Percentiles rank a stretch among this genome's conserved stretches.
These are phyloP conservation scores for Noctilio leporinus DNA, from an alignment of 2,113 vertebrate species.

Conservation along the genomic window DNA sequence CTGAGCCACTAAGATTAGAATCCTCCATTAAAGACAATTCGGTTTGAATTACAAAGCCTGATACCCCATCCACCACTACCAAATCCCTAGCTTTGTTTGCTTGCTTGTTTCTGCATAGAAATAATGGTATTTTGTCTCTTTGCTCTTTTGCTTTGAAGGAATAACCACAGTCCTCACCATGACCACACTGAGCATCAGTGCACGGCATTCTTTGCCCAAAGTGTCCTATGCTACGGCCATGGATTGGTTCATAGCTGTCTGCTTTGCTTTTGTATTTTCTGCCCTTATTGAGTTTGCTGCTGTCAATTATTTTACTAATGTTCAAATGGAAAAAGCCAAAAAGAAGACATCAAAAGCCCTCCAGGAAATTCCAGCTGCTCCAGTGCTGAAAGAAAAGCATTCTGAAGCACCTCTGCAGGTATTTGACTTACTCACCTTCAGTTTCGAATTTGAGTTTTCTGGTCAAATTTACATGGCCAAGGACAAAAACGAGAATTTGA, in stretches of 20 bases:
- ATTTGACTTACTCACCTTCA: conserved; percentile 46
- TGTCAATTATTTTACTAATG: conserved; percentile 98
- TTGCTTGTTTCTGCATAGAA: neutral
- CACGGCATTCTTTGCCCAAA: conserved; percentile 96
- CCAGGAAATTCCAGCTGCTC: conserved; percentile 81
- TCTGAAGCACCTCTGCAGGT: conserved; percentile 86
- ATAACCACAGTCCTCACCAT: conserved; percentile 99
- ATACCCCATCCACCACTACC: neutral
- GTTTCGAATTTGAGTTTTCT: neutral
- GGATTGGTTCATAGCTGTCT: conserved; percentile 99
- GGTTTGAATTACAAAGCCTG: conserved; percentile 22
- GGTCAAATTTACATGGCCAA: neutral
- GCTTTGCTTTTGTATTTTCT: conserved; percentile 99
- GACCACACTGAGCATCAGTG: conserved; percentile 99
- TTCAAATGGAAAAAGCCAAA: conserved; percentile 90
- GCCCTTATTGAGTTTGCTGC: conserved; percentile 99
- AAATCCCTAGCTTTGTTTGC: neutral
- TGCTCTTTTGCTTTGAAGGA: conserved; percentile 81
- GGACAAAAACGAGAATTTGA: neutral
- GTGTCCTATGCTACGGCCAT: conserved; percentile 99
- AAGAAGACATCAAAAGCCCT: conserved; percentile 87
- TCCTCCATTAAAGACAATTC: neutral
- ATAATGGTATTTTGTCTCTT: conserved; percentile 43
- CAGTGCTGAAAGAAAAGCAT: conserved; percentile 81
- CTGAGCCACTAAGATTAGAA: neutral